Percentiles rank a stretch among this genome's conserved stretches.
These are phyloP conservation scores for Galleria mellonella DNA, from an alignment of 1,140 invertebrate species.

Conservation along the genomic window DNA sequence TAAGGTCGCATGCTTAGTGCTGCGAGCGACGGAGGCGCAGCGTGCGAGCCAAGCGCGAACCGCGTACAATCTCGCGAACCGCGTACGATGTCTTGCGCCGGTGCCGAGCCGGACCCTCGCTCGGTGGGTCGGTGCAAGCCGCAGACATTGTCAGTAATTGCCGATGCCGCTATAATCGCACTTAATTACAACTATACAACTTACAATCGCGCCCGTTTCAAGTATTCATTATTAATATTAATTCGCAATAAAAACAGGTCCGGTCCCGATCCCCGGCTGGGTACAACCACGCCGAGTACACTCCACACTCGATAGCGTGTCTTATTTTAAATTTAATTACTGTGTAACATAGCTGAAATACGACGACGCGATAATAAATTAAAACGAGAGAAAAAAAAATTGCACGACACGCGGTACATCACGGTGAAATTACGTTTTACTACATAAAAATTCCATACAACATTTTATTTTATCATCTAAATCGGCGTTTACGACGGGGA, in stretches of 20 bases:
- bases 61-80: no score
- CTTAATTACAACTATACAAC: conserved; percentile 61
- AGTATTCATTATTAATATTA: conserved; percentile 64
- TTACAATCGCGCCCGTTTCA: conserved; percentile 49
- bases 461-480: conserved; percentile 73
- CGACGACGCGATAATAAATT: background rate
- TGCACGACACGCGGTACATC: conserved; percentile 14
- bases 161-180: conserved; percentile 45
- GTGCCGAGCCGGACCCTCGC: no score
- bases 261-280: conserved; percentile 12
- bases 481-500: conserved; percentile 69
- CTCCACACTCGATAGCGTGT: conserved; percentile 10
- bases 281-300: conserved; percentile 1
- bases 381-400: conserved; percentile 3
- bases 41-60: no score
- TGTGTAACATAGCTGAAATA: conserved; percentile 5
- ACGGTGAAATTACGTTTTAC: conserved; percentile 41
- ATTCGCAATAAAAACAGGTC: conserved; percentile 54
- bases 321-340: conserved; percentile 18
- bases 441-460: conserved; percentile 68
- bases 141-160: conserved; percentile 46
- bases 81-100: no score
- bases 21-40: no score
- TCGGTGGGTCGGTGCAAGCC: conserved; percentile 8
- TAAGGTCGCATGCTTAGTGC: no score